Evolutionary conservation across 2,797 vertebrate genomes (phyloP), one percentile per base, ranked within the genome.

Genomic region (Vultur gryphus): DNA sequence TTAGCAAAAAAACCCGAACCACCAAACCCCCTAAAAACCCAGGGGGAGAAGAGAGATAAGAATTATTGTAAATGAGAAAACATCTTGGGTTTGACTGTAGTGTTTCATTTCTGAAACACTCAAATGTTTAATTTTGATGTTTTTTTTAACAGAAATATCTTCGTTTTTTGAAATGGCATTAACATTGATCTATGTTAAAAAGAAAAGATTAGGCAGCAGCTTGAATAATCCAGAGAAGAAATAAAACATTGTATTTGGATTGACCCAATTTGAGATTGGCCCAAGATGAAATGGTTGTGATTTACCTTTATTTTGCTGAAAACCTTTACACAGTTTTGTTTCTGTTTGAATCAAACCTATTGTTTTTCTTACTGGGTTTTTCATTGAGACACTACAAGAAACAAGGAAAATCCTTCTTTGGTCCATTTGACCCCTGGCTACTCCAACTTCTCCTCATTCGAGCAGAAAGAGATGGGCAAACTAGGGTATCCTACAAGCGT

Each of bases 151-250:
- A 84, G 37, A 86, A 93, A 72, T 95, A 90, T 44, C 66, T 95
- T 93, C 79, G 28, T 49, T 91, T 96, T 91, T 82, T 82, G 8
- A 91, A 95, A 96, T 58, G 14, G 15, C 7, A 43, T 95, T 94
- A 94, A 72, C 58, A 44, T 5, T 76, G 79, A 88, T 75, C 83
- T 88, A 69, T 44, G 90, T 55, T 72, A 44, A 90, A 92, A 91
- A 78, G 21, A 76, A 90, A 87, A 84, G 33, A 62, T 95, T 94
- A 95, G 44, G 10, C 51, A 86, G 49, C 33, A 75, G 26, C 82
- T 91, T 89, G 58, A 69, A 86, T 76, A 94, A 75, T 5, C 7
- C 37, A 72, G 31, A 83, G 35, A 91, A 94, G 49, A 85, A 88
- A 71, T 37, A 77, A 84, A 85, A 19, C n/a, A 31, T 23, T 62